Base-by-base conservation (phyloP, 2,797 vertebrate species). In the Macroramphosus scolopax region DNA sequence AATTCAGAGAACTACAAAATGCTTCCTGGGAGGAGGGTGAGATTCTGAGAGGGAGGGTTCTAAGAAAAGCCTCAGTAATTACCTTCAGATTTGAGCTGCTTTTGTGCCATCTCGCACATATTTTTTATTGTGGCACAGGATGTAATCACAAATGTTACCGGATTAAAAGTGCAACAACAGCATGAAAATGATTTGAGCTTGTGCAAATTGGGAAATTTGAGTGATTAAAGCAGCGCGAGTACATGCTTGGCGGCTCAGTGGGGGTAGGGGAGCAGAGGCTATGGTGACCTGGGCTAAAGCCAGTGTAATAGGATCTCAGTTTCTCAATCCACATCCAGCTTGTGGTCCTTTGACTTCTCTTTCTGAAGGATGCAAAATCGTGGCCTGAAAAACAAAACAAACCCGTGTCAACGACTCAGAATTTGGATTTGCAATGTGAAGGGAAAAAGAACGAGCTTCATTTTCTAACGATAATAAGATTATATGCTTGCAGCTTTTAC, bases 11-110 rank as follows among this genome's bases (percentile, higher is more conserved):
- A 91, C 76, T 85, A 70, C 80, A 76, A 80, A 86, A 77, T 71
- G 78, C 86, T 91, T 91, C 89, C 87, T 77, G 86, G 88, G 89
- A 91, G 84, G 87, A 89, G 84, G 75, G 77, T 44, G 78, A 72
- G 80, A 72, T 88, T 86, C 84, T 62, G 79, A 81, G 89, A 91
- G 86, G 83, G 76, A 82, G 82, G 82, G 72, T 91, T 92, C 91
- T 85, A 76, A 90, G 91, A 91, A 92, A 91, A 87, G 88, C 88
- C 78, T 78, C 46, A 31, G 83, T 90, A 90, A 92, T 92, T 91
- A 90, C 87, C 89, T 89, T 88, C 87, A 88, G 87, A 86, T 89
- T 86, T 86, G 72, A 86, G 82, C 80, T 75, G 73, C 83, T 80
- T 69, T 63, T 63, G 66, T 68, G 68, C 70, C 49, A 47, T 56